A percentile compares a stretch with the other conserved stretches of the same genome.
Evolutionary conservation across 2,797 vertebrate genomes (phyloP).

Genomic region (Gobio occitaniae): DNA sequence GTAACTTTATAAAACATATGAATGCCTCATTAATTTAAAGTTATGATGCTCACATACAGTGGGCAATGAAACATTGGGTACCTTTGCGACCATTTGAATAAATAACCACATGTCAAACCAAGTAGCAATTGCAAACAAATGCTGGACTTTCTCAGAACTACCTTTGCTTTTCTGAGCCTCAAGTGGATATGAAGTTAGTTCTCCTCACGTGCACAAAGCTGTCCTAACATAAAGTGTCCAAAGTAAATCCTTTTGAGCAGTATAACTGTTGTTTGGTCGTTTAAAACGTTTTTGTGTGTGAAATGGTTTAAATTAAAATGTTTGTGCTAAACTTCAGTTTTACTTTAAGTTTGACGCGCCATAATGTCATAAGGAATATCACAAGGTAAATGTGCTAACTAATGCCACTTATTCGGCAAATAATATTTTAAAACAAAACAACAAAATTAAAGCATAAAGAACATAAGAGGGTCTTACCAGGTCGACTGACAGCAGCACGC

Average conservation of each 20-base stretch:
- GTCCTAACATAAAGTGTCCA: not conserved
- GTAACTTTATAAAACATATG: not conserved
- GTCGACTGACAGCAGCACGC: not conserved
- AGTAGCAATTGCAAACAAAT: conserved; percentile 36
- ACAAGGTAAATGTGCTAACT: not conserved
- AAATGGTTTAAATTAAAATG: not conserved
- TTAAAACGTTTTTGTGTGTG: not conserved
- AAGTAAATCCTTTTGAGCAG: not conserved
- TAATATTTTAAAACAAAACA: not conserved
- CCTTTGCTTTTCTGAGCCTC: not conserved
- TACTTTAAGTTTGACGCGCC: not conserved
- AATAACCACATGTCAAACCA: not conserved
- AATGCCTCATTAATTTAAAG: too few species aligned
- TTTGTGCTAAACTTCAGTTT: not conserved
- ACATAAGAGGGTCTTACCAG: not conserved
- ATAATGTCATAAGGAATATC: not conserved
- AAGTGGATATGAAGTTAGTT: too few species aligned
- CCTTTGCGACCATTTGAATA: not conserved
- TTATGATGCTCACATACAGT: not conserved
- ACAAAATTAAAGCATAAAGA: not conserved
- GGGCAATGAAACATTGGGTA: too few species aligned
- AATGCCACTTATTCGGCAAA: not conserved
- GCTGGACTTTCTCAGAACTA: not conserved
- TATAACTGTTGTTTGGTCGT: not conserved
- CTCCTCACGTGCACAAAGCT: not conserved